Percentiles rank a stretch among this genome's conserved stretches.
phyloP scores from a whole-genome alignment of 2,888 invertebrate genomes.

The Tetragnatha montana region DNA sequence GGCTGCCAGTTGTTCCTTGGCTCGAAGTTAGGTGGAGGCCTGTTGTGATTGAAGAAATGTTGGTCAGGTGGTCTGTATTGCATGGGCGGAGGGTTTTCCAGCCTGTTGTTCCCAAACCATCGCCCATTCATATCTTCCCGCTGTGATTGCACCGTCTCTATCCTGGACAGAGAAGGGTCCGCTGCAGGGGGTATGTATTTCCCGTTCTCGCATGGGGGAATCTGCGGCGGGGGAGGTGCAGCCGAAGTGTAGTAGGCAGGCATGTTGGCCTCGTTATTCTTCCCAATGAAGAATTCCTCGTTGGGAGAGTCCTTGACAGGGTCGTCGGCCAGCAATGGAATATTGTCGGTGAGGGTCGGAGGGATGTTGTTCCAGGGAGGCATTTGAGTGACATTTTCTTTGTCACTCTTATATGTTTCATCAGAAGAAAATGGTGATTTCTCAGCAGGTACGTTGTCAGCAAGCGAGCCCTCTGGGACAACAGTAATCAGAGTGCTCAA shows the following conservation, averaged over 20 bases:
- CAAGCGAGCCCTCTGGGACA: slow-evolving; percentile 50
- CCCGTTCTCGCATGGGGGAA: slow-evolving; percentile 31
- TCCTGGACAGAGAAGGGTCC: slow-evolving; percentile 45
- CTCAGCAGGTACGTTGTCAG: slow-evolving; percentile 15
- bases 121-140: slow-evolving; percentile 42
- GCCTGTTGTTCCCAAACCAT: slow-evolving; percentile 50
- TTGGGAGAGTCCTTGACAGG: slow-evolving; percentile 40
- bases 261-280: slow-evolving; percentile 9
- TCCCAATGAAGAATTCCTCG: slow-evolving; percentile 61
- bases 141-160: slow-evolving; percentile 67
- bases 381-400: slow-evolving; percentile 49
- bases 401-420: slow-evolving; percentile 41
- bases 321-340: neutral
- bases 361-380: slow-evolving; percentile 1
- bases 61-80: slow-evolving; percentile 10
- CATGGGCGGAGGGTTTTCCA: slow-evolving; percentile 3
- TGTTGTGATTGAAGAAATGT: slow-evolving; percentile 35
- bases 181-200: neutral
- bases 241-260: slow-evolving; percentile 32
- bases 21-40: slow-evolving; percentile 25
- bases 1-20: slow-evolving; percentile 52
- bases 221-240: slow-evolving; percentile 12
- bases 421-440: slow-evolving; percentile 24
- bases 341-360: neutral
- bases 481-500: slow-evolving; percentile 63